Percentiles rank a stretch among this genome's conserved stretches.
Conservation (phyloP, 2,797 vertebrate species). For the Melanotaenia nigrans region DNA sequence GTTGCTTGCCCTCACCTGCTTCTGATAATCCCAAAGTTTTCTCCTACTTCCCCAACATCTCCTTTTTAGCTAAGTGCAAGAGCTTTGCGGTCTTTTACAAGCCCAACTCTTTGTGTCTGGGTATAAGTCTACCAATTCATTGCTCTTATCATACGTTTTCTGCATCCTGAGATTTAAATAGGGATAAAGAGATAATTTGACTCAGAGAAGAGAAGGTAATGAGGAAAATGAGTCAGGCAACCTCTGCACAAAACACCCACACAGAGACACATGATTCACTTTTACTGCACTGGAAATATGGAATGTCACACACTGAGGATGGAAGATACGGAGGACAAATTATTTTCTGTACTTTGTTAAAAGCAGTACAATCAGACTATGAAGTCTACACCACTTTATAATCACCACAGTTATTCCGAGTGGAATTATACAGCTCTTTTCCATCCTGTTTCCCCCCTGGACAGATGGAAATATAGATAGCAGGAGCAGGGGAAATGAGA, state of each 20-base stretch:
- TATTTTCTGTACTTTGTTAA: constrained; percentile 28
- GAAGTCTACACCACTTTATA: constrained; percentile 12
- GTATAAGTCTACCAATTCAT: constrained; percentile 30
- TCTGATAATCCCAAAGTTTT: constrained; percentile 39
- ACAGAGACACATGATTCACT: constrained; percentile 17
- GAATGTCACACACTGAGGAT: constrained; percentile 24
- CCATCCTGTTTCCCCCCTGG: constrained; percentile 41
- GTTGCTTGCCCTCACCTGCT: constrained; percentile 54
- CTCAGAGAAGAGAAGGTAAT: constrained; percentile 38
- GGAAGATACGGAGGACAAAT: constrained; percentile 15
- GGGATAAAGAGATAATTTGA: constrained; percentile 63
- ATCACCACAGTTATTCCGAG: constrained; percentile 34
- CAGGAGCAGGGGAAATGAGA: constrained; percentile 53
- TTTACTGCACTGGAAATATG: constrained; percentile 21
- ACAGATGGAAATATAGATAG: constrained; percentile 73
- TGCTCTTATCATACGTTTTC: constrained; percentile 39
- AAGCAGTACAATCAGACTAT: constrained; percentile 32
- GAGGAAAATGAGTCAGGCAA: constrained; percentile 54
- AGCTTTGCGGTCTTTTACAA: constrained; percentile 40
- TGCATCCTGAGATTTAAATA: constrained; percentile 27
- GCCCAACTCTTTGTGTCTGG: constrained; percentile 15
- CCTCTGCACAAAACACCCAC: constrained; percentile 48
- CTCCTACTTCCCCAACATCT: constrained; percentile 21
- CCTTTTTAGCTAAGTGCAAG: constrained; percentile 17
- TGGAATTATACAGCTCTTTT: constrained; percentile 42